Base-by-base conservation (phyloP, 2,888 invertebrate species). In the Amiota mariae region DNA sequence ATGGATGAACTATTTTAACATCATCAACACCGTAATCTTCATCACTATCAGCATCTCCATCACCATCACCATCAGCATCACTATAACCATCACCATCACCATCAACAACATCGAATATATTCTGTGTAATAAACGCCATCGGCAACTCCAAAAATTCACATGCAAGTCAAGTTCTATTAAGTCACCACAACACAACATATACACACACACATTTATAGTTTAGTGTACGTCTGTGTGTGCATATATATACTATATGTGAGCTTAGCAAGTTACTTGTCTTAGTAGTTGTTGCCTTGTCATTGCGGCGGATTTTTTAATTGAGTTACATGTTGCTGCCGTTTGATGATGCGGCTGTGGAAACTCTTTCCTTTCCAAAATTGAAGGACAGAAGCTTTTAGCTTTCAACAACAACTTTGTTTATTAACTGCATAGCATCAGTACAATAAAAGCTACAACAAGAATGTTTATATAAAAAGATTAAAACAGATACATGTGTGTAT, bases 291-390 rank as follows among this genome's bases (percentile, higher is more conserved):
- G 24, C 15, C 20, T 59, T 12, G 12, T 46, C 63, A 70, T 59
- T 66, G 56, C 49, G 20, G 36, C 15, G 20, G 15, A 66, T 48
- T 73, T 64, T 73, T 76, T 73, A 73, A 76, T 70, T 73, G 72
- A 57, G 72, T 56, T 63, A 70, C 54, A 63, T 54, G 72, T 59
- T 59, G 59, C 54, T 49, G 66, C 54, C 47, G 70, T 20, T 13
- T 2, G 47, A 36, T 57, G 70, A 56, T 63, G 46, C 47, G 48
- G 67, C 51, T 57, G 71, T 54, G 49, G 66, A 56, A n/a, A 15
- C 20, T 59, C 56, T 46, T 57, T 66, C 56, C 36, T 36, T 51
- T 10, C 47, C 20, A 13, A 48, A 15, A 12, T 48, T 68, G 73
- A 75, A 76, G 54, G 54, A 54, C 54, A 54, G 24, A 24, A 24